Conservation (phyloP, 2,113 vertebrate genomes). For the Orycteropus afer region DNA sequence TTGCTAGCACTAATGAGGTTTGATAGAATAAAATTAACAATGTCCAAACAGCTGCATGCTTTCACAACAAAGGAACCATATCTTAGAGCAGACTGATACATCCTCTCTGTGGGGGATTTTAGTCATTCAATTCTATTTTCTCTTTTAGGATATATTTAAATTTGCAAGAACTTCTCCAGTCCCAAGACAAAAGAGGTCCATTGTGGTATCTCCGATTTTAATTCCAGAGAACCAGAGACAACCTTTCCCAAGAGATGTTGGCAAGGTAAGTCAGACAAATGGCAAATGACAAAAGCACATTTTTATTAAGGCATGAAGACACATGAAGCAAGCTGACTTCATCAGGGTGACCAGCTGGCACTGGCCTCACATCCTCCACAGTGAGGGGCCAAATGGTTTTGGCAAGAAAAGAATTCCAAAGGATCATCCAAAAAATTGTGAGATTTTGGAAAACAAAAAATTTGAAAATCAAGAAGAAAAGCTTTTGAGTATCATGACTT, state of each 20-base stretch:
- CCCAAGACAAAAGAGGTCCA: conserved; percentile 92
- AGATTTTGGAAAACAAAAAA: neutral
- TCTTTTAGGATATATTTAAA: conserved; percentile 91
- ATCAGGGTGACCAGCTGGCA: neutral
- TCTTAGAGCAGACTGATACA: neutral
- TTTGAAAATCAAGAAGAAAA: neutral
- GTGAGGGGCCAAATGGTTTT: neutral
- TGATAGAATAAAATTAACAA: conserved; percentile 56
- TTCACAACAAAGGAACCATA: neutral
- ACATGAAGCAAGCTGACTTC: neutral
- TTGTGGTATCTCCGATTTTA: conserved; percentile 92
- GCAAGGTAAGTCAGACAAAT: conserved; percentile 90
- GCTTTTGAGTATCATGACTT: neutral
- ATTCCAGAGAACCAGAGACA: conserved; percentile 96
- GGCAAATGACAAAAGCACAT: neutral
- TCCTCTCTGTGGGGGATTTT: neutral
- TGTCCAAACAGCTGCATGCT: conserved; percentile 15
- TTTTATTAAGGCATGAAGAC: neutral
- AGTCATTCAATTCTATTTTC: conserved; percentile 47
- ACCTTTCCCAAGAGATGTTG: conserved; percentile 92
- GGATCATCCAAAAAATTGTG: neutral
- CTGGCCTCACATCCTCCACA: neutral
- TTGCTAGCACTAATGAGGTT: conserved; percentile 55
- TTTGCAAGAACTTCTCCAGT: conserved; percentile 85
- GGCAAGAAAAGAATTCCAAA: neutral